A percentile compares a stretch with the other conserved stretches of the same genome.
Evolutionary conservation across 2,888 invertebrate species (phyloP).

Genomic region (Harmothoe impar): DNA sequence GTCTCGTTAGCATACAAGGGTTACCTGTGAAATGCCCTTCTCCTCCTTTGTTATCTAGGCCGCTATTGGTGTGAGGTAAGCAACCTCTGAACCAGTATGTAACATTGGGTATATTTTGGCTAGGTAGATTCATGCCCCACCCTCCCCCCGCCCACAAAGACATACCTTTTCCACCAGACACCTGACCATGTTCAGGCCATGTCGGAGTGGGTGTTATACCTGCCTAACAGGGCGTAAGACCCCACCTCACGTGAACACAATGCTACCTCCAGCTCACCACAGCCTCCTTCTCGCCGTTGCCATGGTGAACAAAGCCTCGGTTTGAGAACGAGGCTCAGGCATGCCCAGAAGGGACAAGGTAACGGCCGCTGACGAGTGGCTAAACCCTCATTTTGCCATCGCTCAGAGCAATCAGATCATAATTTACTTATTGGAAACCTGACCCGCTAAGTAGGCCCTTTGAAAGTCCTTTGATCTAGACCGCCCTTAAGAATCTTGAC

Average conservation of each 20-base stretch:
- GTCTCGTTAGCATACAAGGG: too few relatives aligned
- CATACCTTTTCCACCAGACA: background rate
- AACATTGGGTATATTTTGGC: too few relatives aligned
- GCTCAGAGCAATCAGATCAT: constrained; percentile 37
- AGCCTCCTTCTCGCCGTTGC: background rate
- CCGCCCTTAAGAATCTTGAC: constrained; percentile 10
- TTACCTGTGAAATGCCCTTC: too few relatives aligned
- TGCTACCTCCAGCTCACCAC: background rate
- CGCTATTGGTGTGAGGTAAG: background rate
- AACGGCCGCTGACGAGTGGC: background rate
- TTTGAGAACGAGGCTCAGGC: background rate
- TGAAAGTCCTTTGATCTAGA: constrained; percentile 27
- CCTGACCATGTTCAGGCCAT: too few relatives aligned
- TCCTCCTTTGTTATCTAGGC: background rate
- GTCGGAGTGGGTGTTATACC: too few relatives aligned
- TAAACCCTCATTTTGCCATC: constrained; percentile 32
- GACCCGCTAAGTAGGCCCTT: background rate
- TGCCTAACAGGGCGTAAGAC: background rate
- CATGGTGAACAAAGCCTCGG: constrained; percentile 36
- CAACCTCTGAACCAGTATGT: too few relatives aligned
- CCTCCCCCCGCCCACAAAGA: background rate
- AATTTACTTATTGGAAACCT: constrained; percentile 45
- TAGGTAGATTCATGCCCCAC: background rate
- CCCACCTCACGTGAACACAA: background rate
- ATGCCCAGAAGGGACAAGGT: constrained; percentile 1